Evolutionary conservation across 2,888 invertebrate genomes (phyloP).

Genomic region (Apotomis turbidana): DNA sequence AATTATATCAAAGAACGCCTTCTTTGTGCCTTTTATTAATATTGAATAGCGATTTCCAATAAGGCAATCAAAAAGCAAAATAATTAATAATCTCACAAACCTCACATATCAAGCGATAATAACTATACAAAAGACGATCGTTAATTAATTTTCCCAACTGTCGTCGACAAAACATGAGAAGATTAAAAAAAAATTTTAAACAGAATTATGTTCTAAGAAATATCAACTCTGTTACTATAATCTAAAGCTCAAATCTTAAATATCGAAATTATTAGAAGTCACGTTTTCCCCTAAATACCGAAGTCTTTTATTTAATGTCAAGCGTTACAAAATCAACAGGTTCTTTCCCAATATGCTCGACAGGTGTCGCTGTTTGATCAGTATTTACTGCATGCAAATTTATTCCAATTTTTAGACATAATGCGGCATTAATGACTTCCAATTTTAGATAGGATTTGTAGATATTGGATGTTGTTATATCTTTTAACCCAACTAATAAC

Average conservation of each 20-base stretch:
- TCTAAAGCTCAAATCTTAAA: background rate
- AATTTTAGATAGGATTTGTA: slow-evolving; percentile 12
- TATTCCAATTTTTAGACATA: slow-evolving; percentile 20
- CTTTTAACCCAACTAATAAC: too few species aligned
- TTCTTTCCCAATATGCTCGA: slow-evolving; percentile 13
- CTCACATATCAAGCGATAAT: background rate
- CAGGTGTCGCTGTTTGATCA: slow-evolving; percentile 27
- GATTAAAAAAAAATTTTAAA: background rate
- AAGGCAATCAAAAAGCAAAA: too few species aligned
- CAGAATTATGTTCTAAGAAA: background rate
- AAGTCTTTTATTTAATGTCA: slow-evolving; percentile 14
- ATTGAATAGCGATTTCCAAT: too few species aligned
- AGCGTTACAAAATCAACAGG: slow-evolving; percentile 24
- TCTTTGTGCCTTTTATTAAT: too few species aligned
- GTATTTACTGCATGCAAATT: slow-evolving; percentile 27
- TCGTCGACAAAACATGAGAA: background rate
- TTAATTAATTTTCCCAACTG: slow-evolving; percentile 15
- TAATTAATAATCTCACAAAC: background rate
- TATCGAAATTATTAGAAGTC: background rate
- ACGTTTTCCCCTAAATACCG: background rate
- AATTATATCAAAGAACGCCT: too few species aligned
- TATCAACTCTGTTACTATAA: background rate
- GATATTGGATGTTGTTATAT: background rate
- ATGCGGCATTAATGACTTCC: slow-evolving; percentile 16
- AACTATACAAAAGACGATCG: slow-evolving; percentile 4